A percentile compares a stretch with the other conserved stretches of the same genome.
These are phyloP conservation scores for Tyrannus savana DNA, from an alignment of 2,113 vertebrate species.

Conservation along the genomic window DNA sequence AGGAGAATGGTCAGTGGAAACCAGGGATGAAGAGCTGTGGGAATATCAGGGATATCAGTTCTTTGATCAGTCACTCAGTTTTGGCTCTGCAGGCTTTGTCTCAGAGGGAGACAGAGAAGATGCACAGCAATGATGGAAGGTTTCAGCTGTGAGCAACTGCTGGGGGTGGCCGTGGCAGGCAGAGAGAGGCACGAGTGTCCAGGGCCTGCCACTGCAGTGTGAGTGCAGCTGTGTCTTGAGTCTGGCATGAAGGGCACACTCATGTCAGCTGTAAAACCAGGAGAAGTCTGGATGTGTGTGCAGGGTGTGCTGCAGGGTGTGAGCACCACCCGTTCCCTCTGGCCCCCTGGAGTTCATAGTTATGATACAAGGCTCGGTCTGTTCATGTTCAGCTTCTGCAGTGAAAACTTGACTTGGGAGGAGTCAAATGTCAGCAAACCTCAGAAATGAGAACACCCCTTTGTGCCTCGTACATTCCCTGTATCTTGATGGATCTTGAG, in stretches of 20 bases:
- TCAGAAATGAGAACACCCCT: background rate
- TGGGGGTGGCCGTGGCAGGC: background rate
- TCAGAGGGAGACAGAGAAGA: background rate
- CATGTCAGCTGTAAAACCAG: background rate
- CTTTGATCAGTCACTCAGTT: background rate
- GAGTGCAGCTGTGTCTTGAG: background rate
- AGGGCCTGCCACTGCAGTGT: background rate
- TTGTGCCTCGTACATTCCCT: background rate
- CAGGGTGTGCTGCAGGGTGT: background rate
- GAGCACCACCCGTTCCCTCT: background rate
- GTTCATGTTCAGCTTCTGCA: background rate
- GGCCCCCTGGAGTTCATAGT: background rate
- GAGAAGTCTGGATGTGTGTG: background rate
- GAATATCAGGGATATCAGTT: background rate
- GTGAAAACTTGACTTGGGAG: background rate
- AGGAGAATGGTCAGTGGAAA: background rate
- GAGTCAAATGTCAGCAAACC: background rate
- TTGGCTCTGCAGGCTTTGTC: background rate
- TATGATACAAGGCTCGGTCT: rapidly evolving
- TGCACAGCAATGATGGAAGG: background rate
- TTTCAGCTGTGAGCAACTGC: background rate
- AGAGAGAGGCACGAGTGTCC: background rate
- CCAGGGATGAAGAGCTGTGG: background rate
- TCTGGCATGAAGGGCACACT: background rate
- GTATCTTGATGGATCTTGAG: background rate